Percentiles rank a stretch among this genome's conserved stretches.
Conservation (phyloP, 2,113 vertebrate genomes). For the Oryzias woworae region DNA sequence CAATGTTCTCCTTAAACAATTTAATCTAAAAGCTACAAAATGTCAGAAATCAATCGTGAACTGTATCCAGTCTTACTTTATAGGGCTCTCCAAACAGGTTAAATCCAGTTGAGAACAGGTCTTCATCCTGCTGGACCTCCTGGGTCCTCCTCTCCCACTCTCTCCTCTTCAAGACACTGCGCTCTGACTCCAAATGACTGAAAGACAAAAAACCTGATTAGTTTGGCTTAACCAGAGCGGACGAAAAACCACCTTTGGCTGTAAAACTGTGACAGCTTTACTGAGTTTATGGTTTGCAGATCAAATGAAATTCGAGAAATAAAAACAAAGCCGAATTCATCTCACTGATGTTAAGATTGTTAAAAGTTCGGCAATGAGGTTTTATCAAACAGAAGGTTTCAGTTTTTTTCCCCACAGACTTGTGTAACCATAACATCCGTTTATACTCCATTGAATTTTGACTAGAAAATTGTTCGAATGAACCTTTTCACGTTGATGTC, state of each 20-base stretch:
- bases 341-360: slow-evolving; percentile 7
- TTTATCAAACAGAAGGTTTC: too few relatives aligned
- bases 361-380: neutral
- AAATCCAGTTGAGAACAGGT: slow-evolving; percentile 95
- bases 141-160: slow-evolving; percentile 97
- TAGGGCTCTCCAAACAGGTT: slow-evolving; percentile 98
- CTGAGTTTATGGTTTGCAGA: slow-evolving; percentile 22
- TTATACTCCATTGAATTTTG: too few relatives aligned
- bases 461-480: too few relatives aligned
- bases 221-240: neutral
- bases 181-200: slow-evolving; percentile 96
- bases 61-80: slow-evolving; percentile 79
- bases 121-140: slow-evolving; percentile 98
- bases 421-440: too few relatives aligned
- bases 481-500: neutral
- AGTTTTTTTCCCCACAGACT: too few relatives aligned
- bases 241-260: neutral
- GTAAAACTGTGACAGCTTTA: slow-evolving; percentile 16
- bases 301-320: slow-evolving; percentile 10
- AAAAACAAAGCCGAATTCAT: slow-evolving; percentile 6
- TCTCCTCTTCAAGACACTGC: slow-evolving; percentile 91
- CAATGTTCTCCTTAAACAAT: too few relatives aligned
- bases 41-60: neutral
- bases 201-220: slow-evolving; percentile 45
- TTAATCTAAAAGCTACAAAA: too few relatives aligned